Evolutionary conservation across 2,113 vertebrate species (phyloP), one percentile per base, ranked within the genome.

Genomic region (Ursus arctos): DNA sequence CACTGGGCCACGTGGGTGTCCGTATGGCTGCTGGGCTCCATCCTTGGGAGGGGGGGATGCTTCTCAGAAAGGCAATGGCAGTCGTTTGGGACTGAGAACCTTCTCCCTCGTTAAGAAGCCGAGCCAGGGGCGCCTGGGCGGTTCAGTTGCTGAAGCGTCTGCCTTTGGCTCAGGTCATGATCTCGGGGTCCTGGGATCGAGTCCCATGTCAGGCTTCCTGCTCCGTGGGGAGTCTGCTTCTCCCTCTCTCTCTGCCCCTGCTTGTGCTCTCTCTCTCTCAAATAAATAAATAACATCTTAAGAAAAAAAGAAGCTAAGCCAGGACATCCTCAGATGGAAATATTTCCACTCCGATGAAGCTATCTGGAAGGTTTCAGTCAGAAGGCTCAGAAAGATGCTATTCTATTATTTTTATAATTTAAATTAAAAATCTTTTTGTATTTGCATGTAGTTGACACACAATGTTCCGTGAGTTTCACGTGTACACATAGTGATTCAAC

Each of bases 1-100:
- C 24, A 4, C 2, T 11, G 9, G 49, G 33, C 13, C 13, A 0
- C 1, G 0, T 1, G 28, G 5, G 43, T 2, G 12, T 15, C 76
- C 3, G 0, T 1, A 0, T 1, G 63, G 49, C 31, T 11, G 18
- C 26, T 7, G 63, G 51, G 16, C 11, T n/a, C 51, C 22, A 21
- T 28, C 61, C 61, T 51, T 7, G 83, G 53, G 43, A 47, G 21
- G 22, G n/a, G 51, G 43, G n/a, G 24, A 7, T 12, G 28, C 47
- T 55, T 65, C 40, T 49, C 22, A 36, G 76, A 65, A 72, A 80
- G 92, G 47, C 59, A 40, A 28, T 1, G 21, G 71, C 51, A n/a
- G 36, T 18, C 16, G 4, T 13, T 36, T 13, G 47, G 31, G 63
- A 49, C 0, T 13, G 31, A 59, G 3, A 18, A 81, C 8, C 71